phyloP scores from a whole-genome alignment of 2,888 invertebrate genomes.

The Leucozona laternaria region DNA sequence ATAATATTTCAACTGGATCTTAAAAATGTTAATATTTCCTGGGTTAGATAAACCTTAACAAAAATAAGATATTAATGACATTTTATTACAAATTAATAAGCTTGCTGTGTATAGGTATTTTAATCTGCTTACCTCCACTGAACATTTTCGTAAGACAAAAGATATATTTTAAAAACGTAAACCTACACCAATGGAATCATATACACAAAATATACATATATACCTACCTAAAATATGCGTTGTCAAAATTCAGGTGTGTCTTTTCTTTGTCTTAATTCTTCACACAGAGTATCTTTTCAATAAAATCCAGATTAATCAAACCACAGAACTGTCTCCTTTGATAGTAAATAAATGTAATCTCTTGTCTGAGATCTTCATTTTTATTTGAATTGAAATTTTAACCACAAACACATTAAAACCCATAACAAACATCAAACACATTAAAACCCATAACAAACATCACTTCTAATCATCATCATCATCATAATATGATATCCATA shows the following conservation, averaged over 20 bases:
- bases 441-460: not conserved
- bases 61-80: not conserved
- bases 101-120: not conserved
- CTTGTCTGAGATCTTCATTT: slow-evolving; percentile 12
- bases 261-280: not conserved
- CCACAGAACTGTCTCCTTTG: slow-evolving; percentile 3
- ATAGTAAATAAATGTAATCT: not conserved
- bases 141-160: not conserved
- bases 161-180: not conserved
- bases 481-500: no score
- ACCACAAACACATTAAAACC: not conserved
- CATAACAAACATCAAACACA: not conserved
- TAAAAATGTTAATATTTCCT: not conserved
- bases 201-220: not conserved
- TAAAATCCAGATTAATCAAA: not conserved
- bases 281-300: not conserved
- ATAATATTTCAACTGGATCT: no score
- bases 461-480: not conserved
- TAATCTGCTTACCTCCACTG: not conserved
- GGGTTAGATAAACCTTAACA: not conserved
- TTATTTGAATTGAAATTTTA: not conserved
- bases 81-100: not conserved
- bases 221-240: no score
- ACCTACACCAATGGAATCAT: not conserved
- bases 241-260: not conserved